Conservation (phyloP, 1,140 invertebrate genomes). For the Scylla paramamosain region DNA sequence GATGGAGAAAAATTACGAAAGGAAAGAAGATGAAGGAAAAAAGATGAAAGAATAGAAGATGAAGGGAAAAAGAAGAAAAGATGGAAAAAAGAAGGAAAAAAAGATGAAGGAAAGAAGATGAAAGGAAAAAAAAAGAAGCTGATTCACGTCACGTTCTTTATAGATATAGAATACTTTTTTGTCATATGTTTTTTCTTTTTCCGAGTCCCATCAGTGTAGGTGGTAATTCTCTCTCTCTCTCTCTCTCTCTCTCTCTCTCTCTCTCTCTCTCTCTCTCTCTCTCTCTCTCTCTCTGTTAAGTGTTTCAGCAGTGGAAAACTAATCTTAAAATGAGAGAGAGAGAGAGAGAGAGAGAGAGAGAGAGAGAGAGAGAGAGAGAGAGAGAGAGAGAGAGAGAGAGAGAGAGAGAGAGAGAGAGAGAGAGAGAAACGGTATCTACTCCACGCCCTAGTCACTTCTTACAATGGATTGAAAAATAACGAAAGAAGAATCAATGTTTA, state of each 20-base stretch:
- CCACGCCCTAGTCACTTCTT: too few relatives aligned
- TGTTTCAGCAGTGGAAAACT: too few relatives aligned
- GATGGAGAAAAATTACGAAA: too few relatives aligned
- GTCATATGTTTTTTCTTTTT: background rate
- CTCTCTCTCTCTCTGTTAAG: background rate
- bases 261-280: slow-evolving; percentile 35
- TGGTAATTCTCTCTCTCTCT: background rate
- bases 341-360: too few relatives aligned
- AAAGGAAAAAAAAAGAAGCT: background rate
- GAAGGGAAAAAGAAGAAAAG: background rate
- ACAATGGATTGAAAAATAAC: too few relatives aligned
- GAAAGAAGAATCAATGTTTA: too few relatives aligned
- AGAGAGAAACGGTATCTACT: too few relatives aligned
- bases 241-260: background rate
- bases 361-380: too few relatives aligned
- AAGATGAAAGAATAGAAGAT: background rate
- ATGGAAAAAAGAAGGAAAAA: background rate
- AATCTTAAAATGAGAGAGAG: too few relatives aligned
- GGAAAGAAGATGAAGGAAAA: background rate
- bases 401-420: too few relatives aligned
- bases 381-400: too few relatives aligned
- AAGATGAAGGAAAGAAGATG: background rate
- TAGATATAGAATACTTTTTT: background rate
- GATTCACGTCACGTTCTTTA: too few relatives aligned
- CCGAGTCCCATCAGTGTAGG: background rate